Percentiles rank a stretch among this genome's conserved stretches.
Evolutionary conservation across 2,888 invertebrate species (phyloP).

Genomic region (Caenorhabditis zanzibari): DNA sequence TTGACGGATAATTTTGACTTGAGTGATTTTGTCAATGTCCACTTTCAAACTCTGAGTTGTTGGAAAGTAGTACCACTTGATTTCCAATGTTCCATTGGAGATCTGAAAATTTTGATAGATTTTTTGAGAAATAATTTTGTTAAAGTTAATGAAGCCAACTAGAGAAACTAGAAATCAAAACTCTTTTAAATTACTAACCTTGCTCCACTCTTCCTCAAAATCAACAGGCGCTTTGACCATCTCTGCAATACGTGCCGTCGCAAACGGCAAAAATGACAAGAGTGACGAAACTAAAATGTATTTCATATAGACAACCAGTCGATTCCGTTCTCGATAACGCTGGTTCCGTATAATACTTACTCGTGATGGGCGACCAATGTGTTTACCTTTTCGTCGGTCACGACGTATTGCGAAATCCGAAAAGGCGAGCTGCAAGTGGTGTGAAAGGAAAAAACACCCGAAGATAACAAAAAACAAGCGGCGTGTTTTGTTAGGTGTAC

Average conservation of each 20-base stretch:
- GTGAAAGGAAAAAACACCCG: background rate
- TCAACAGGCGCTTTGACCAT: slow-evolving; percentile 46
- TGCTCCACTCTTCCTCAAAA: slow-evolving; percentile 64
- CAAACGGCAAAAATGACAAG: slow-evolving; percentile 32
- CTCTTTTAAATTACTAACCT: slow-evolving; percentile 48
- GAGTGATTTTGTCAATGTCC: slow-evolving; percentile 48
- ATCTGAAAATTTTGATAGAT: slow-evolving; percentile 49
- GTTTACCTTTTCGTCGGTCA: slow-evolving; percentile 45
- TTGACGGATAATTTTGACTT: slow-evolving; percentile 39
- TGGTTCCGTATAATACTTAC: slow-evolving; percentile 54
- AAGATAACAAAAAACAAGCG: background rate
- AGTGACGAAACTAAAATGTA: slow-evolving; percentile 43
- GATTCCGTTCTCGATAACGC: slow-evolving; percentile 50
- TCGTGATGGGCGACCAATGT: slow-evolving; percentile 40
- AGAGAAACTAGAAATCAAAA: background rate
- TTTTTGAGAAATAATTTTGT: too few relatives aligned
- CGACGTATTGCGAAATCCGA: slow-evolving; percentile 46
- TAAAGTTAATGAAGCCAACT: too few relatives aligned
- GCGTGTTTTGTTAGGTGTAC: background rate
- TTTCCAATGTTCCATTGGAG: slow-evolving; percentile 48
- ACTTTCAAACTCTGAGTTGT: slow-evolving; percentile 47
- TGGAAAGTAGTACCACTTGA: slow-evolving; percentile 64
- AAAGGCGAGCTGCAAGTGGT: slow-evolving; percentile 10
- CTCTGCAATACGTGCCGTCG: slow-evolving; percentile 13
- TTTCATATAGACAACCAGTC: slow-evolving; percentile 44